Evolutionary conservation across 1,140 invertebrate genomes (phyloP).

Genomic region (Zaprionus inermis): DNA sequence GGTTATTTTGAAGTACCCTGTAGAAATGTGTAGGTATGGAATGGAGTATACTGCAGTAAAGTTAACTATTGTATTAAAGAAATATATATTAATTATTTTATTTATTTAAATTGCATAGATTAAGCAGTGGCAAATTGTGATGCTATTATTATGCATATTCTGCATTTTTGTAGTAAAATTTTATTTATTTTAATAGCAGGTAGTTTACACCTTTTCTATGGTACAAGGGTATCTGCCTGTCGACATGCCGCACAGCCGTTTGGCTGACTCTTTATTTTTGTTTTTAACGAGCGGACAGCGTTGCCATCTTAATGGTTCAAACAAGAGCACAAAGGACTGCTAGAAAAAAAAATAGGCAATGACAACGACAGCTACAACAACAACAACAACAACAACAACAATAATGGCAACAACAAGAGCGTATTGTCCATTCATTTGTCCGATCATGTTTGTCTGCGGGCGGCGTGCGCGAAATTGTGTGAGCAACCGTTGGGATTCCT

Average conservation of each 20-base stretch:
- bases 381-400: not conserved
- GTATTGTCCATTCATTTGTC: not conserved
- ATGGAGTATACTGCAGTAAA: too few species aligned
- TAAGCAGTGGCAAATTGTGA: too few species aligned
- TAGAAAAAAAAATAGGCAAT: not conserved
- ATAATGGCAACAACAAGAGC: not conserved
- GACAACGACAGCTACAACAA: conserved; percentile 6
- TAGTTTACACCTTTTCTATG: too few species aligned
- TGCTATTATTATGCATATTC: too few species aligned
- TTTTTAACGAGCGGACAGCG: conserved; percentile 40
- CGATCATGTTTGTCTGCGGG: conserved; percentile 15
- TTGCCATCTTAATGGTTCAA: conserved; percentile 28
- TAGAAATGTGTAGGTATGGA: not conserved
- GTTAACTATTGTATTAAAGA: too few species aligned
- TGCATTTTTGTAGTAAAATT: too few species aligned
- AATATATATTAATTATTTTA: not conserved
- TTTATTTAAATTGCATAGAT: not conserved
- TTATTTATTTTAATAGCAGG: too few species aligned
- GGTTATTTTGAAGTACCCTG: not conserved
- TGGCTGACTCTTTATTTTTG: not conserved
- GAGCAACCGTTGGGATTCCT: conserved; percentile 44
- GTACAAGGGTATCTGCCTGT: not conserved
- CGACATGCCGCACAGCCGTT: not conserved
- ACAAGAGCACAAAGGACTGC: conserved; percentile 41
- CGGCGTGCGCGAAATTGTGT: not conserved